Conservation (phyloP, 23 tunicate species). For the Trididemnum miniatum region DNA sequence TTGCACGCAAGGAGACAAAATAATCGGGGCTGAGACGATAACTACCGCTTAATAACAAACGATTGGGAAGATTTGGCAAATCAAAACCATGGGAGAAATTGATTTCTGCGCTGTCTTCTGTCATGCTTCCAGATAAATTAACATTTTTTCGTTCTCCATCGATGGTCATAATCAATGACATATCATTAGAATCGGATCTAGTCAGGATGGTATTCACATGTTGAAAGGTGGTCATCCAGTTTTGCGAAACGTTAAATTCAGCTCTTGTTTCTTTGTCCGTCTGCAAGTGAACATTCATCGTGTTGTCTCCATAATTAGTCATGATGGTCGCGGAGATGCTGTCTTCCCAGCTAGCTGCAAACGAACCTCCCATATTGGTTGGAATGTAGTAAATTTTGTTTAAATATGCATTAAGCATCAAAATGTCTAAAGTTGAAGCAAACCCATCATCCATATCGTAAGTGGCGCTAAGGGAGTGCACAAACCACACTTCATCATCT, state of each 20-base stretch:
- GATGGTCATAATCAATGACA: slow-evolving; percentile 6
- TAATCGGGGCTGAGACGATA: slow-evolving; percentile 44
- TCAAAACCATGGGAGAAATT: slow-evolving; percentile 37
- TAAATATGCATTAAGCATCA: slow-evolving; percentile 13
- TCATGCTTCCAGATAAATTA: slow-evolving; percentile 2
- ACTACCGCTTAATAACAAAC: slow-evolving; percentile 2
- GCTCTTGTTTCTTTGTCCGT: slow-evolving; percentile 27
- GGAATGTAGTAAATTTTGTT: slow-evolving; percentile 24
- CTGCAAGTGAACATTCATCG: not conserved
- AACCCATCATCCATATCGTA: slow-evolving; percentile 5
- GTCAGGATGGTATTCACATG: slow-evolving; percentile 9
- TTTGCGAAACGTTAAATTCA: slow-evolving; percentile 23
- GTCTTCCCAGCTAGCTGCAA: slow-evolving; percentile 26
- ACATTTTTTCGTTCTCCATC: slow-evolving; percentile 38
- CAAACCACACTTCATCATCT: not conserved
- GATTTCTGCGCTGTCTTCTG: slow-evolving; percentile 15
- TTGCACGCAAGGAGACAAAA: slow-evolving; percentile 23
- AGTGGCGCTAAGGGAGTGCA: slow-evolving; percentile 23
- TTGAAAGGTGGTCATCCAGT: slow-evolving; percentile 7
- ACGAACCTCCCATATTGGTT: slow-evolving; percentile 7
- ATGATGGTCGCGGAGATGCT: not conserved
- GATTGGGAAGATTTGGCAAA: slow-evolving; percentile 1
- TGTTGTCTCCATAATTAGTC: slow-evolving; percentile 39
- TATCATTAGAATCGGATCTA: not conserved
- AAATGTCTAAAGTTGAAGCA: not conserved